Conservation (phyloP, 2,113 vertebrate species). For the Notiomystis cincta region DNA sequence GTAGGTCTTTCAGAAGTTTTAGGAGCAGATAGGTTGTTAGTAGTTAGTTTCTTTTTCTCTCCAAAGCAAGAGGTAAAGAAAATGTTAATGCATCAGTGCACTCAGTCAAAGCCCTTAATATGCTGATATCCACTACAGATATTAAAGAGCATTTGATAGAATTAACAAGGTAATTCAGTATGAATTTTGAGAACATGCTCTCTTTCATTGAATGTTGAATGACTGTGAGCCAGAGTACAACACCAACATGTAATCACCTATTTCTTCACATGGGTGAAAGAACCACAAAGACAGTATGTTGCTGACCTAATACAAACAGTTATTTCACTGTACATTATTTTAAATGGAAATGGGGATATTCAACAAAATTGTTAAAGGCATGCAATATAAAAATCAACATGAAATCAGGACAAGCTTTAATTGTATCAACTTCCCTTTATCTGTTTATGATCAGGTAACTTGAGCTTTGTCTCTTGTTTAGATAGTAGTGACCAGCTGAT, state of each 20-base stretch:
- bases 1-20: not conserved
- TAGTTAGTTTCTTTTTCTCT: not conserved
- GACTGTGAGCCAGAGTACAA: not conserved
- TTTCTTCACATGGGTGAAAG: not conserved
- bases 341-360: not conserved
- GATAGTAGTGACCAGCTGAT: not conserved
- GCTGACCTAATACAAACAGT: not conserved
- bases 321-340: not conserved
- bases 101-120: constrained; percentile 75
- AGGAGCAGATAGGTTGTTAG: constrained; percentile 14
- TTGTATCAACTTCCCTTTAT: not conserved
- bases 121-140: constrained; percentile 69
- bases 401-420: not conserved
- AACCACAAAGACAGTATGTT: not conserved
- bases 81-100: constrained; percentile 40
- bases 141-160: not conserved
- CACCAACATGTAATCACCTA: not conserved
- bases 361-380: not conserved
- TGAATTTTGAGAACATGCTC: not conserved
- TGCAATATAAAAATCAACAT: not conserved
- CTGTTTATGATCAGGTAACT: not conserved
- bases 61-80: constrained; percentile 45
- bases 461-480: not conserved
- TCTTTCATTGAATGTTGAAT: not conserved
- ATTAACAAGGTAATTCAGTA: constrained; percentile 1